Evolutionary conservation across 2,888 invertebrate species (phyloP), one percentile per base, ranked within the genome.

Genomic region (Smittia aterrima): DNA sequence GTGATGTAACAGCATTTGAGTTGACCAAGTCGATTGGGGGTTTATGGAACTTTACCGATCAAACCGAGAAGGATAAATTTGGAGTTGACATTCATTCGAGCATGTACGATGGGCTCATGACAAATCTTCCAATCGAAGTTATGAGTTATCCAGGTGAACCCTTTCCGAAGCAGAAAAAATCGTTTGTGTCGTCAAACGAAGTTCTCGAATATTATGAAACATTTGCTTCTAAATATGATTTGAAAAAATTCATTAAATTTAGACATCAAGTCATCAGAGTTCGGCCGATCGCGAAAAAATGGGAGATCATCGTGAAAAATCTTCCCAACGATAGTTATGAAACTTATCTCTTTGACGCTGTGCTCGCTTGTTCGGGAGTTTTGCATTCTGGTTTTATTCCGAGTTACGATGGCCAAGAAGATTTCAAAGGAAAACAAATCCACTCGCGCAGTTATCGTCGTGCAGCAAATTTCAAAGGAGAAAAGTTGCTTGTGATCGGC

Each of bases 121-220:
- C 96, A 0, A 96, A 96, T 82, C 85, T 96, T 9, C 96, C 96
- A 0, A 96, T 95, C 80, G 95, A 97, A 84, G 88, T 93, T 1
- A 96, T 97, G 96, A 92, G 92, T 0, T 96, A 89, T 81, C 93
- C 93, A 0, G 95, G 93, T 80, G 93, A 90, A 82, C 90, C 91
- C 0, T 90, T 95, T 75, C 88, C 90, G 0, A 86, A 88, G 74
- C 88, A 88, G 77, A 84, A 89, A 7, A 86, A 86, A 78, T 94
- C 93, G 0, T 95, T 92, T 79, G 83, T 93, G 0, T 85, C 86
- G 0, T 91, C 92, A 24, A 86, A 87, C 68, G 89, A 92, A 76
- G 91, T 95, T 81, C 83, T 90, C 27, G 82, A 87, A 0, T 95
- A 93, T 79, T 83, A 95, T 1, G 86, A 89, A 77, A 82, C 85